Conservation (phyloP, 2,888 invertebrate genomes). For the Agrotis puta region DNA sequence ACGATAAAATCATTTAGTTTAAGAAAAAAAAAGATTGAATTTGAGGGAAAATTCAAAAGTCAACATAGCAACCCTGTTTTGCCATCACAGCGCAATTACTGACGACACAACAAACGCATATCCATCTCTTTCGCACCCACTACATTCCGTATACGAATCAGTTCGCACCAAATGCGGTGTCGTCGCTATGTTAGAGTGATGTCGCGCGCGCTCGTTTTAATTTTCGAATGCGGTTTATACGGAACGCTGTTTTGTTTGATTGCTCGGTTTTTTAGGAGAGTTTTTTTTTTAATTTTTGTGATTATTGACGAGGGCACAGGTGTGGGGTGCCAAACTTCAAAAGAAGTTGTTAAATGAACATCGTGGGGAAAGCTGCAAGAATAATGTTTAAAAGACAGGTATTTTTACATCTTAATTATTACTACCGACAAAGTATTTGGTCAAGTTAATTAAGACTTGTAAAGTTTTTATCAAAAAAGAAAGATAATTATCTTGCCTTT, state of each 20-base stretch:
- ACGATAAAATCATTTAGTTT: background rate
- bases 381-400: slow-evolving; percentile 30
- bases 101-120: slow-evolving; percentile 77
- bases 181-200: slow-evolving; percentile 77
- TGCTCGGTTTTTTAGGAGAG: slow-evolving; percentile 71
- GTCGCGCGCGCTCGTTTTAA: slow-evolving; percentile 87
- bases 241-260: slow-evolving; percentile 83
- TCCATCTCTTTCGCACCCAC: slow-evolving; percentile 76
- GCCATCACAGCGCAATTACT: slow-evolving; percentile 80
- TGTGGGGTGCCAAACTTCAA: slow-evolving; percentile 58
- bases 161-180: slow-evolving; percentile 83
- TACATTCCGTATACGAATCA: slow-evolving; percentile 61
- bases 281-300: slow-evolving; percentile 55
- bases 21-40: background rate
- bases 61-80: slow-evolving; percentile 1
- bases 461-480: slow-evolving; percentile 13
- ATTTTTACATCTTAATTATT: slow-evolving; percentile 25
- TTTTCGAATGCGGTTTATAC: slow-evolving; percentile 88
- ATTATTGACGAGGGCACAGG: slow-evolving; percentile 63
- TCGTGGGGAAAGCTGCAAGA: slow-evolving; percentile 40
- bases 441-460: slow-evolving; percentile 26
- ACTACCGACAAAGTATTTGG: slow-evolving; percentile 12
- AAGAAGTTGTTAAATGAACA: slow-evolving; percentile 60
- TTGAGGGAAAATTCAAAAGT: background rate
- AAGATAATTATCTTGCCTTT: too few species aligned